Evolutionary conservation across 2,797 vertebrate genomes (phyloP).

Genomic region (Phrynocephalus forsythii): DNA sequence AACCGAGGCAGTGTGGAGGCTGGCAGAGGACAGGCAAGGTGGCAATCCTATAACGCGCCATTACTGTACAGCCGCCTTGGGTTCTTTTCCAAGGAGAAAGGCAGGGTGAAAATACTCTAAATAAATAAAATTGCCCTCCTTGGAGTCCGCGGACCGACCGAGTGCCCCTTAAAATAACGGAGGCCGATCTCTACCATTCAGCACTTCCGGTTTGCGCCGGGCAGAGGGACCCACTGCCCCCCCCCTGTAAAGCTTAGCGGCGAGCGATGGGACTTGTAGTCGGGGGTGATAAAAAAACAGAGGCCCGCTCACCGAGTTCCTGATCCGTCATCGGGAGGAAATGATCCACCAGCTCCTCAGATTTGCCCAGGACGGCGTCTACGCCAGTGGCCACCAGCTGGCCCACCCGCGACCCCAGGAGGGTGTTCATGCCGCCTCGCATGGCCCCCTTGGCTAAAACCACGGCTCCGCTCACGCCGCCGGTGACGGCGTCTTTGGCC

Average conservation of each 20-base stretch:
- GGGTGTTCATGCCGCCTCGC: slow-evolving; percentile 60
- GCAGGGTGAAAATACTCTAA: no score
- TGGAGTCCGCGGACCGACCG: no score
- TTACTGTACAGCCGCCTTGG: no score
- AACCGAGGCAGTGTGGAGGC: background rate
- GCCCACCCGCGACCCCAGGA: slow-evolving; percentile 41
- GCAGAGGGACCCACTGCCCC: background rate
- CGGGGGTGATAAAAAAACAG: background rate
- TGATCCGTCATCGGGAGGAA: slow-evolving; percentile 83
- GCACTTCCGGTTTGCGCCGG: no score
- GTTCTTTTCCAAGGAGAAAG: no score
- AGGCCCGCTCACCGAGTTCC: slow-evolving; percentile 83
- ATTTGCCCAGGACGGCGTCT: slow-evolving; percentile 83
- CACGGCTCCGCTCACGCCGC: slow-evolving; percentile 75
- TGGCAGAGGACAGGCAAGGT: no score
- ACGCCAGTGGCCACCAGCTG: slow-evolving; percentile 80
- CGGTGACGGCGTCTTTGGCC: slow-evolving; percentile 69
- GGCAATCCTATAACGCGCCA: no score
- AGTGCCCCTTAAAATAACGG: no score
- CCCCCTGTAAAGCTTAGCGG: background rate
- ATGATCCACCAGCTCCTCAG: slow-evolving; percentile 87
- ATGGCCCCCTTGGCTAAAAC: slow-evolving; percentile 75
- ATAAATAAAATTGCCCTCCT: no score
- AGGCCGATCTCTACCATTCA: no score
- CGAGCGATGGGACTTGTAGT: background rate